Conservation (phyloP, 2,797 vertebrate genomes). For the Schizopygopsis pylzovi region DNA sequence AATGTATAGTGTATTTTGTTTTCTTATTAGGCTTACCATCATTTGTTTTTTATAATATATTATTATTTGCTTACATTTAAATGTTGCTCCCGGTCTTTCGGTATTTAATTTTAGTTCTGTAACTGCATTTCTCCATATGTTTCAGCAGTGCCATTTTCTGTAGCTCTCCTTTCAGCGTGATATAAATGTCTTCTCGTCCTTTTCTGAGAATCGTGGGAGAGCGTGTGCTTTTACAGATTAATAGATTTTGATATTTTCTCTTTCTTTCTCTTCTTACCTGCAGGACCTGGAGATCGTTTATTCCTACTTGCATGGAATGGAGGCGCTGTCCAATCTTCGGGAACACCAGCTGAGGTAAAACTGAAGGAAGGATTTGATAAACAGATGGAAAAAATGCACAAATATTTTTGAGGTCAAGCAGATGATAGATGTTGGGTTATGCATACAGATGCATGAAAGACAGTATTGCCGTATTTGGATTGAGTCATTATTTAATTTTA, state of each 20-base stretch:
- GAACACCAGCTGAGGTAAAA: constrained; percentile 94
- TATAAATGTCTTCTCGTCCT: background rate
- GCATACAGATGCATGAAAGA: background rate
- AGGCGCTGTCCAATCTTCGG: constrained; percentile 95
- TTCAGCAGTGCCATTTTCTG: background rate
- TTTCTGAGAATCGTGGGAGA: background rate
- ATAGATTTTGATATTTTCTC: constrained; percentile 23
- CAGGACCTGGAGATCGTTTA: constrained; percentile 99
- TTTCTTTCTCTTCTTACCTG: constrained; percentile 45
- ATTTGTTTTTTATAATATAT: background rate
- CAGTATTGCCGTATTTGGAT: background rate
- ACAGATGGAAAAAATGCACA: background rate
- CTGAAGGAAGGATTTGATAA: background rate
- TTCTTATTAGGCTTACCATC: too few species aligned
- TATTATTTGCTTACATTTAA: background rate
- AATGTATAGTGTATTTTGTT: too few species aligned
- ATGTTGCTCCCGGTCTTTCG: background rate
- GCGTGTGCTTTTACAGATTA: constrained; percentile 3
- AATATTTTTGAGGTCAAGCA: background rate
- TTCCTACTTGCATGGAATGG: constrained; percentile 98
- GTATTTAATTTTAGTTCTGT: background rate
- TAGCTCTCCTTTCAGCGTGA: background rate
- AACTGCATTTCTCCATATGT: background rate
- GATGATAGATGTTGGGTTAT: background rate
- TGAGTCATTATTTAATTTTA: background rate